Percentiles rank a stretch among this genome's conserved stretches.
Conservation (phyloP, 2,888 invertebrate genomes). For the Eupithecia inturbata region DNA sequence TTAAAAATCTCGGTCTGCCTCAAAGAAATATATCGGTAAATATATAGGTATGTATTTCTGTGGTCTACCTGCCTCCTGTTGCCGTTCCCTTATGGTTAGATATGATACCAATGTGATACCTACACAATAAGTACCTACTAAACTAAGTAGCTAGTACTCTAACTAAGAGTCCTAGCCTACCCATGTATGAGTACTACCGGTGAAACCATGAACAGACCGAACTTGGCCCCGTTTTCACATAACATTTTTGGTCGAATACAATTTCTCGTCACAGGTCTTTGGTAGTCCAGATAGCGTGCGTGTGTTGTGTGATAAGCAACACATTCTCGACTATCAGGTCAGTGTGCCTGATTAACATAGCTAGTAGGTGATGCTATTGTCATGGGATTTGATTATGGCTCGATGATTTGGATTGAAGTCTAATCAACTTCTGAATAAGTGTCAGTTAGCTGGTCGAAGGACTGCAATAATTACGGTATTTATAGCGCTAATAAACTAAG, state of each 20-base stretch:
- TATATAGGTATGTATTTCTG: too few relatives aligned
- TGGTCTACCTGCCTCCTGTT: too few relatives aligned
- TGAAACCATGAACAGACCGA: not conserved
- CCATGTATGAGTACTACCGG: not conserved
- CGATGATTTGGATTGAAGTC: conserved; percentile 5
- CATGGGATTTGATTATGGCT: conserved; percentile 11
- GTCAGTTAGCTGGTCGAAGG: not conserved
- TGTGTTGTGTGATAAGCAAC: conserved; percentile 45
- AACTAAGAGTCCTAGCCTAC: not conserved
- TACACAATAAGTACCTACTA: too few relatives aligned
- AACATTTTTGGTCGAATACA: conserved; percentile 28
- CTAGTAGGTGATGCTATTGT: conserved; percentile 11
- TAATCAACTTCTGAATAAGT: not conserved
- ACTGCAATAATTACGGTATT: not conserved
- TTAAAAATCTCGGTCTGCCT: too few relatives aligned
- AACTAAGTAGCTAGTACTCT: too few relatives aligned
- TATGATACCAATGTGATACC: too few relatives aligned
- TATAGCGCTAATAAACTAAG: too few relatives aligned
- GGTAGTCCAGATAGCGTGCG: conserved; percentile 54
- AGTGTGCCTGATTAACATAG: conserved; percentile 43
- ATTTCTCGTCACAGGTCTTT: conserved; percentile 45
- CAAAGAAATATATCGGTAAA: too few relatives aligned
- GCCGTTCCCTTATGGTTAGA: too few relatives aligned
- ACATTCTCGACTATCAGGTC: conserved; percentile 51
- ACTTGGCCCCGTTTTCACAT: not conserved